Evolutionary conservation across 1,140 invertebrate species (phyloP).

Genomic region (Bombus waltoni): DNA sequence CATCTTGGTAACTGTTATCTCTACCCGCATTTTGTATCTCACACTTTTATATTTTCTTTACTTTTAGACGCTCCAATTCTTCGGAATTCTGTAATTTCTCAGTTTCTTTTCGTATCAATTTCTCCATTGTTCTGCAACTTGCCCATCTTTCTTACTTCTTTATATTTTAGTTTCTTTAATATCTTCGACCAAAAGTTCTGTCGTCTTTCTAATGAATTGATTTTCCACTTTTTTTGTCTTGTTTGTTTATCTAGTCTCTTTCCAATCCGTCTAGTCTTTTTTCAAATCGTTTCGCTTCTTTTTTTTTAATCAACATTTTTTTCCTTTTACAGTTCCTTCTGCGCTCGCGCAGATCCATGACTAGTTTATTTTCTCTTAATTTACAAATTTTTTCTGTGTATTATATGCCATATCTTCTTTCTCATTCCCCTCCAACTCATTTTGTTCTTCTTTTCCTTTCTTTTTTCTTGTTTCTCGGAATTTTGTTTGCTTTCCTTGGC

Average conservation of each 20-base stretch:
- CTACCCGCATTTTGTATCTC: not conserved
- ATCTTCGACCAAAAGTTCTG: not conserved
- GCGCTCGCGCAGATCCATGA: not conserved
- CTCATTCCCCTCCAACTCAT: not conserved
- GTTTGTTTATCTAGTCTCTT: not conserved
- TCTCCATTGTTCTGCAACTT: not conserved
- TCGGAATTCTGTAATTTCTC: not conserved
- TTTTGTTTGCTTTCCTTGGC: constrained; percentile 31
- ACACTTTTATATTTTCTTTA: not conserved
- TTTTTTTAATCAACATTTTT: not conserved
- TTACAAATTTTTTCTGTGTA: not conserved
- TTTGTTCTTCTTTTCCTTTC: not conserved
- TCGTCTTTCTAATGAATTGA: not conserved
- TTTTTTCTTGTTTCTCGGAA: constrained; percentile 1
- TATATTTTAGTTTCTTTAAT: not conserved
- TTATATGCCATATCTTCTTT: too few relatives aligned
- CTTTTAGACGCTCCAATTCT: not conserved
- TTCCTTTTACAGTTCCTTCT: not conserved
- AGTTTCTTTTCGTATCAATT: not conserved
- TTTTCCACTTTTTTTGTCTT: not conserved
- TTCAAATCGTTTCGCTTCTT: too few relatives aligned
- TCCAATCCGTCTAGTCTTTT: not conserved
- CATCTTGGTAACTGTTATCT: not conserved
- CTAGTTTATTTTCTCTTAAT: not conserved
- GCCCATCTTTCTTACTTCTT: not conserved